Evolutionary conservation across 2,113 vertebrate genomes (phyloP), one percentile per base, ranked within the genome.

Genomic region (Chaetura pelagica): DNA sequence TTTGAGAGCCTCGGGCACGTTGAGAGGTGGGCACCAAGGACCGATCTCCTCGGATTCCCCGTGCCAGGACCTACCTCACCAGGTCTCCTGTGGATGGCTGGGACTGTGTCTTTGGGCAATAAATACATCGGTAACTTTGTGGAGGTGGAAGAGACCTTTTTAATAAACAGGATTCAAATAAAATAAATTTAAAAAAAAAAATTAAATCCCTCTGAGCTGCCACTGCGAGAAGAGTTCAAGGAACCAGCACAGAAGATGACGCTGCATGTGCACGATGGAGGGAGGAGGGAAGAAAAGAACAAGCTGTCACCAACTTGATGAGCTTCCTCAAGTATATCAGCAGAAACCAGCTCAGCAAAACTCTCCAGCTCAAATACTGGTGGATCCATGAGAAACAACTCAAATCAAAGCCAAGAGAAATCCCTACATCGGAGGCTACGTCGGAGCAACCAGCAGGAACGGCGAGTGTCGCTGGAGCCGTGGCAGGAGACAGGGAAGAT

Each of bases 271-370:
- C 92, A 95, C 5, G 79, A 96, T 95, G 97, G 96, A 96, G 96
- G 95, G 95, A 90, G 87, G 48, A 96, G 84, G 96, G 93, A 96
- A 92, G 96, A 97, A 98, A 98, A 98, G 97, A 98, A 97, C 94
- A 97, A 97, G 97, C 95, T 97, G 97, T 98, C 95, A 95, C 96
- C 97, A 97, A 94, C 94, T 94, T 92, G 96, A 97, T 68, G 96
- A 97, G 90, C 93, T 98, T 97, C 97, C 97, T 98, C 97, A 97
- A 42, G 96, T 97, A 97, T 97, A 98, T 96, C 96, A 98, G 96
- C 97, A 98, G 97, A 98, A 98, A 98, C 97, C 98, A 98, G 97
- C 97, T 98, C 97, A 98, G 97, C 97, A 97, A 98, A 97, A 97
- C 96, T 97, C 97, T 97, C 97, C 98, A 96, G 96, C 97, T 97